Percentiles rank a stretch among this genome's conserved stretches.
These are phyloP conservation scores for Bufotes viridis DNA, from an alignment of 2,797 vertebrate species.

Conservation along the genomic window DNA sequence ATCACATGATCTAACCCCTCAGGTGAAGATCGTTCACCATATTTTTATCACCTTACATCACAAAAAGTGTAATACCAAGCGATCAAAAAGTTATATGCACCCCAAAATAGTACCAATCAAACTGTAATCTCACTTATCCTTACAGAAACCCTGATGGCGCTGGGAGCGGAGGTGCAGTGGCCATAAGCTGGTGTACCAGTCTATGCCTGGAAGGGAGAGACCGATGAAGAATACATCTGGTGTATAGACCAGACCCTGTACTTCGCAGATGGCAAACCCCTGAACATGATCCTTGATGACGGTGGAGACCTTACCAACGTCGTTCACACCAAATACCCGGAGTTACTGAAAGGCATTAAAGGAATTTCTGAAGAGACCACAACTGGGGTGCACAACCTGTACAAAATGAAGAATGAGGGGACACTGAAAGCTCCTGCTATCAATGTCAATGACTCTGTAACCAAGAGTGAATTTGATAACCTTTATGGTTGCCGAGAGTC, in stretches of 20 bases:
- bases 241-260: conserved; percentile 97
- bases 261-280: conserved; percentile 88
- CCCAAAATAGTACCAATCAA: too few species aligned
- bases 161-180: too few species aligned
- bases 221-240: conserved; percentile 97
- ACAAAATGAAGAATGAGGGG: conserved; percentile 92
- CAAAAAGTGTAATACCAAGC: too few species aligned
- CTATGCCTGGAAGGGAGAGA: conserved; percentile 97
- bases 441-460: conserved; percentile 98
- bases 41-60: too few species aligned
- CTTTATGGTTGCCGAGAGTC: conserved; percentile 98
- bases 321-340: conserved; percentile 91
- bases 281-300: conserved; percentile 99
- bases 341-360: conserved; percentile 91
- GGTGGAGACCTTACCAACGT: conserved; percentile 97
- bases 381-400: conserved; percentile 96
- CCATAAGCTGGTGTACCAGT: too few species aligned
- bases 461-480: conserved; percentile 99
- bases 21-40: too few species aligned
- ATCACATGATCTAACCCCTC: too few species aligned
- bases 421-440: conserved; percentile 93
- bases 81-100: too few species aligned
- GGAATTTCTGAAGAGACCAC: conserved; percentile 97
- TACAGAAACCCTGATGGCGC: too few species aligned
- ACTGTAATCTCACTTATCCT: too few species aligned